Percentiles rank a stretch among this genome's conserved stretches.
These are phyloP conservation scores for Peribatodes rhomboidaria DNA, from an alignment of 2,888 invertebrate species.

Conservation along the genomic window DNA sequence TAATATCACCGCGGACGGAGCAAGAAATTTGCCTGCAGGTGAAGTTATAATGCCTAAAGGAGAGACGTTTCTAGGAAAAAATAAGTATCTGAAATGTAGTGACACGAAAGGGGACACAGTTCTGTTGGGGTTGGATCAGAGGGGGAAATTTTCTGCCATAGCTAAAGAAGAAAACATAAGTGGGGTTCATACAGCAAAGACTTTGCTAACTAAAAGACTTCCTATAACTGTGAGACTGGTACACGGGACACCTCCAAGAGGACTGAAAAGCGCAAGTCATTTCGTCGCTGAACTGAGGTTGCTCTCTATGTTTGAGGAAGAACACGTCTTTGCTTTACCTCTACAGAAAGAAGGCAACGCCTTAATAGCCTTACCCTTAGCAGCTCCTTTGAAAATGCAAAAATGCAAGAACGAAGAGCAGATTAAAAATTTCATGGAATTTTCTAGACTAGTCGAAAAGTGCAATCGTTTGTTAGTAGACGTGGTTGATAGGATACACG, in stretches of 20 bases:
- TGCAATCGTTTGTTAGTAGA: slow-evolving; percentile 91
- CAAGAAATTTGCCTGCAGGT: slow-evolving; percentile 92
- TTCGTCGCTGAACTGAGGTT: slow-evolving; percentile 95
- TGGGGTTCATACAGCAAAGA: slow-evolving; percentile 96
- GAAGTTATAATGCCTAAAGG: slow-evolving; percentile 94
- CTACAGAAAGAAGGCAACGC: slow-evolving; percentile 92
- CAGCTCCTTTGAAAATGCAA: slow-evolving; percentile 94
- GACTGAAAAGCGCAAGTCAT: slow-evolving; percentile 92
- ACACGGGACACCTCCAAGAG: slow-evolving; percentile 95
- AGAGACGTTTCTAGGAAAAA: slow-evolving; percentile 89
- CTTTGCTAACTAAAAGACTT: slow-evolving; percentile 94
- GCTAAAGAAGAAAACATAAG: slow-evolving; percentile 97
- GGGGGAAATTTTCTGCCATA: slow-evolving; percentile 96
- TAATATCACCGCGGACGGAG: slow-evolving; percentile 89
- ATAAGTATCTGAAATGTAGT: slow-evolving; percentile 94
- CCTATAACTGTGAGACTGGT: slow-evolving; percentile 97
- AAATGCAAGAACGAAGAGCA: slow-evolving; percentile 94
- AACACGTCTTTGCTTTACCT: slow-evolving; percentile 94
- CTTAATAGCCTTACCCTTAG: slow-evolving; percentile 93
- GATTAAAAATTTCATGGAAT: slow-evolving; percentile 91
- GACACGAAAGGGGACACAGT: slow-evolving; percentile 94
- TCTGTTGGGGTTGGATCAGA: slow-evolving; percentile 93
- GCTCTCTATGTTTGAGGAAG: slow-evolving; percentile 94
- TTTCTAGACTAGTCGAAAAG: slow-evolving; percentile 92
- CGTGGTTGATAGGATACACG: slow-evolving; percentile 93